Evolutionary conservation across 2,113 vertebrate genomes (phyloP), one percentile per base, ranked within the genome.

Genomic region (Morone chrysops): DNA sequence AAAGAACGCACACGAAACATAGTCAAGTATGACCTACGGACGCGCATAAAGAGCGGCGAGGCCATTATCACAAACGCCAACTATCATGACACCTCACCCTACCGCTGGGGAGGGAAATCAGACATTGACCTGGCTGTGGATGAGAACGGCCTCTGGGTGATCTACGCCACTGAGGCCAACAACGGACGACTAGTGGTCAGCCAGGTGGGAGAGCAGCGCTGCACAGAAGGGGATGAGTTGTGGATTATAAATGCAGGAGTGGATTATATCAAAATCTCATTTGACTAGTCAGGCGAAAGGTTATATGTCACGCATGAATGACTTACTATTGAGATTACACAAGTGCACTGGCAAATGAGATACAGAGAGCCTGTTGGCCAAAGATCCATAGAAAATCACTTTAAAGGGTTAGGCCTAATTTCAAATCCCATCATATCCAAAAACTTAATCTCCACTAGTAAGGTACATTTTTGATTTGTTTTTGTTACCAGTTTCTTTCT

Each of bases 1-100:
- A 99, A 99, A 89, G 97, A 99, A 85, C 96, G 98, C 18, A 99
- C 98, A 0, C 96, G 98, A 82, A 98, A 97, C 93, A 96, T 99
- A 1, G 97, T 99, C 80, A 98, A 98, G 89, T 99, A 97, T 16
- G 98, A 99, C 70, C 93, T 99, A 36, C 93, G 97, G 18, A 99
- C 98, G 0, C 97, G 98, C 81, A 97, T 99, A 94, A 99, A 99
- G 91, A 99, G 98, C 3, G 98, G 98, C 0, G 98, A 99, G 90
- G 96, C 97, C 1, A 98, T 97, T 81, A 96, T 99, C 90, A 95
- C 96, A 53, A 97, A 97, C 0, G 98, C 98, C 93, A 98, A 98
- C 94, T 99, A 99, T 84, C 97, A 99, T 11, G 98, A 99, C 93
- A 98, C 98, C 0, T 97, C 98, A 0, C 98, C 98, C 0, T 99